Conservation (phyloP, 2,888 invertebrate genomes). For the Trissolcus japonicus region DNA sequence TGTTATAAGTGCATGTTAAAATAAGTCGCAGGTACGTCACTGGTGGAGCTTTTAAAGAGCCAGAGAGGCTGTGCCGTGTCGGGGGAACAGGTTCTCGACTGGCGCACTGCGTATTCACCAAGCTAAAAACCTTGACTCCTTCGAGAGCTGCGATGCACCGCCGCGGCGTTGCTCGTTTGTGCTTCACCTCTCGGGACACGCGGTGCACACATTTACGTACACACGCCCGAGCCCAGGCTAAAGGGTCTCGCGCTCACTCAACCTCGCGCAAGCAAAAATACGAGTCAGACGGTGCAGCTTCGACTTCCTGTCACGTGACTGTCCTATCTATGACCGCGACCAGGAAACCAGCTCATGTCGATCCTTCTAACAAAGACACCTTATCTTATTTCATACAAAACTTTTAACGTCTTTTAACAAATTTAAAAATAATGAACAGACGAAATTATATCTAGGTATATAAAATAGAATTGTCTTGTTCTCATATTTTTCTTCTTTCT, state of each 20-base stretch:
- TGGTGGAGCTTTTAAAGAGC: conserved; percentile 48
- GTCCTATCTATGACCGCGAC: conserved; percentile 30
- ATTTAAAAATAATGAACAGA: too few species aligned
- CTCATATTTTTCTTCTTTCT: too few species aligned
- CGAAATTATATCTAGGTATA: too few species aligned
- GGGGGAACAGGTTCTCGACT: conserved; percentile 54
- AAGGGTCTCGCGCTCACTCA: neutral
- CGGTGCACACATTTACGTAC: conserved; percentile 26
- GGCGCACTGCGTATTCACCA: conserved; percentile 49
- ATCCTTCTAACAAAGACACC: too few species aligned
- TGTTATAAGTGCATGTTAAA: neutral
- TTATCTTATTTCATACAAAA: too few species aligned
- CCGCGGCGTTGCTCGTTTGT: conserved; percentile 33
- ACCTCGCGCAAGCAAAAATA: conserved; percentile 29
- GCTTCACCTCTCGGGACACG: conserved; percentile 32
- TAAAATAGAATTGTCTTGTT: too few species aligned
- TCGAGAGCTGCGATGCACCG: conserved; percentile 27
- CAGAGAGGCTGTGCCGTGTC: conserved; percentile 29
- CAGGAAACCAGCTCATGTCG: neutral
- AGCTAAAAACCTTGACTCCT: conserved; percentile 55
- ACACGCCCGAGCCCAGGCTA: conserved; percentile 13
- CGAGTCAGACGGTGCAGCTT: conserved; percentile 37
- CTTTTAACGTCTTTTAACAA: too few species aligned
- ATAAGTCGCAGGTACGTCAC: conserved; percentile 22
- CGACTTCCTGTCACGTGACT: conserved; percentile 52